A percentile compares a stretch with the other conserved stretches of the same genome.
These are phyloP conservation scores for Petromus typicus DNA, from an alignment of 2,113 vertebrate species.

Conservation along the genomic window DNA sequence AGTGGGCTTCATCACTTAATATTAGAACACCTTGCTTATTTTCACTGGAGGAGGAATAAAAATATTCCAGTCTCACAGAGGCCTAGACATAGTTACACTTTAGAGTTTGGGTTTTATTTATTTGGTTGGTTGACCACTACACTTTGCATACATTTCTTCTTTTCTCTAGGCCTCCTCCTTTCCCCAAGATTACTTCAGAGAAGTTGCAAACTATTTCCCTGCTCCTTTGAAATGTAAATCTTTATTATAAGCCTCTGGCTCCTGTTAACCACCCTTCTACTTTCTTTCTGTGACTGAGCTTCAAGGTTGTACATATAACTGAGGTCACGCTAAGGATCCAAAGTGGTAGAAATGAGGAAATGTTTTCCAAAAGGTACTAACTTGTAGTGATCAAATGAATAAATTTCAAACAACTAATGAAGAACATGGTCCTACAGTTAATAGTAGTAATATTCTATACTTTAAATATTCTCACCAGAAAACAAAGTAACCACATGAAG, in stretches of 20 bases:
- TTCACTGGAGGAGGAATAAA: neutral
- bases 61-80: neutral
- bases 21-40: neutral
- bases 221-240: neutral
- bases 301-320: neutral
- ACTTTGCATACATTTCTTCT: neutral
- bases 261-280: neutral
- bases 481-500: neutral
- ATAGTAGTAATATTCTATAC: neutral
- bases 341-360: accelerated
- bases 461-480: neutral
- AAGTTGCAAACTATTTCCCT: neutral
- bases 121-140: neutral
- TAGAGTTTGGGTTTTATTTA: neutral
- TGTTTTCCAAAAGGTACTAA: neutral
- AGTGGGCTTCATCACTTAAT: neutral
- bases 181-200: neutral
- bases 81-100: neutral
- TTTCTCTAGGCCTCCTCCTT: neutral
- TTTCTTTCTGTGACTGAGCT: neutral
- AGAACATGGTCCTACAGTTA: neutral
- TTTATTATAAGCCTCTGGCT: neutral
- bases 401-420: neutral
- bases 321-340: neutral
- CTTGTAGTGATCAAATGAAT: neutral